phyloP scores from a whole-genome alignment of 92 coral and sea anemone genomes.

The Paramuricea clavata region DNA sequence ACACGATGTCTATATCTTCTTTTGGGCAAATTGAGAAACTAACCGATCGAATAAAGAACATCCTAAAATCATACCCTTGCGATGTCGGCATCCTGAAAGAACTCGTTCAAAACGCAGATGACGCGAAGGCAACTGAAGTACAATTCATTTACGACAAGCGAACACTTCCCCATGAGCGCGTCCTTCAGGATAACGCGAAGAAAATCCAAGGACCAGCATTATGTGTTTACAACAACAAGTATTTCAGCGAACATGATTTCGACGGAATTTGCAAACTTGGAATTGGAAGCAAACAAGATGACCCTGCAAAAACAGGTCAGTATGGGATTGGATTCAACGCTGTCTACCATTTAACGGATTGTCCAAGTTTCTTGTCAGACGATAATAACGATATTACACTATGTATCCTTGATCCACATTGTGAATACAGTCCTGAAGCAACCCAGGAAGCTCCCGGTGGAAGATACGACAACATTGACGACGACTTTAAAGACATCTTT shows the following conservation, averaged over 20 bases:
- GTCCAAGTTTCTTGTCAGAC: slow-evolving; percentile 77
- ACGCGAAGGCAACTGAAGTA: slow-evolving; percentile 81
- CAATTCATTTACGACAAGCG: slow-evolving; percentile 85
- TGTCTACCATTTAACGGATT: slow-evolving; percentile 86
- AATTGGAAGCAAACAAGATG: slow-evolving; percentile 86
- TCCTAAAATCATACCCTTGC: slow-evolving; percentile 75
- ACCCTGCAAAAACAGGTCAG: slow-evolving; percentile 91
- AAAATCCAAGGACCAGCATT: slow-evolving; percentile 90
- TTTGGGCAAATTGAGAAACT: slow-evolving; percentile 74
- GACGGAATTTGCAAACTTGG: slow-evolving; percentile 82
- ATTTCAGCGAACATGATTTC: slow-evolving; percentile 77
- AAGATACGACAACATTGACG: slow-evolving; percentile 53
- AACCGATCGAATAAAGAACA: slow-evolving; percentile 75
- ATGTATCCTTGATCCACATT: slow-evolving; percentile 85
- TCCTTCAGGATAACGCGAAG: slow-evolving; percentile 79
- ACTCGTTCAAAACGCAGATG: slow-evolving; percentile 91
- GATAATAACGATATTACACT: slow-evolving; percentile 70
- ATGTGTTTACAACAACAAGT: slow-evolving; percentile 82
- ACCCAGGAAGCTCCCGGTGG: slow-evolving; percentile 72
- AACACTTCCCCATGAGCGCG: slow-evolving; percentile 62
- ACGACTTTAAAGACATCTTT: slow-evolving; percentile 51
- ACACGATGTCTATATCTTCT: slow-evolving; percentile 77
- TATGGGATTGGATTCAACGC: slow-evolving; percentile 94
- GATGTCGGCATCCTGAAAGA: slow-evolving; percentile 79
- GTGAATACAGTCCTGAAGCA: slow-evolving; percentile 75